Evolutionary conservation across 1,140 invertebrate genomes (phyloP).

Genomic region (Caenorhabditis remanei): DNA sequence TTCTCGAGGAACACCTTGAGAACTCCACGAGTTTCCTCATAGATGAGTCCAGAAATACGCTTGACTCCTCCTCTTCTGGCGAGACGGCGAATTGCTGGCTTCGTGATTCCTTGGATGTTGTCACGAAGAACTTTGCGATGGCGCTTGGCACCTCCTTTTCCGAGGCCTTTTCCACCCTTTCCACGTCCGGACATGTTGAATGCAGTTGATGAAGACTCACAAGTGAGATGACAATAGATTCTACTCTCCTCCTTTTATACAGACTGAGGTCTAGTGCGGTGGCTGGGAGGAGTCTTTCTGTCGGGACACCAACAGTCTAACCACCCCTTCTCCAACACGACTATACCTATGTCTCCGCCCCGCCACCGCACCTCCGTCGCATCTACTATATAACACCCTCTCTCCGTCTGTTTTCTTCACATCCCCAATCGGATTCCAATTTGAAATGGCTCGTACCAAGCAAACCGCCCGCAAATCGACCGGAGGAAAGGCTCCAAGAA

Average conservation of each 20-base stretch:
- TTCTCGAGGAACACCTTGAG: conserved; percentile 87
- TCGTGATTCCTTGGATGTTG: conserved; percentile 85
- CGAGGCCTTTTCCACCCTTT: conserved; percentile 83
- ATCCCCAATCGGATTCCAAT: neutral
- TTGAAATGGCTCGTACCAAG: conserved; percentile 86
- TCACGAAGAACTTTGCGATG: conserved; percentile 82
- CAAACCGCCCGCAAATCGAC: conserved; percentile 84
- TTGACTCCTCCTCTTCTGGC: conserved; percentile 83
- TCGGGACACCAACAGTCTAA: too few relatives aligned
- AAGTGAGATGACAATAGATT: neutral
- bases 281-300: too few relatives aligned
- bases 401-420: neutral
- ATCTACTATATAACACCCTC: too few relatives aligned
- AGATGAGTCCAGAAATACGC: conserved; percentile 84
- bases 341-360: too few relatives aligned
- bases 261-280: too few relatives aligned
- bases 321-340: too few relatives aligned
- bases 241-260: neutral
- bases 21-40: conserved; percentile 83
- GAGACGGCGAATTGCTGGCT: conserved; percentile 82
- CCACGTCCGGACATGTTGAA: conserved; percentile 82
- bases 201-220: conserved; percentile 45
- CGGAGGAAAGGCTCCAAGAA: conserved; percentile 80
- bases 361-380: too few relatives aligned
- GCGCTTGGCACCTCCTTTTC: conserved; percentile 84